Conservation (phyloP, 2,888 invertebrate species). For the Ormyrus rosae region DNA sequence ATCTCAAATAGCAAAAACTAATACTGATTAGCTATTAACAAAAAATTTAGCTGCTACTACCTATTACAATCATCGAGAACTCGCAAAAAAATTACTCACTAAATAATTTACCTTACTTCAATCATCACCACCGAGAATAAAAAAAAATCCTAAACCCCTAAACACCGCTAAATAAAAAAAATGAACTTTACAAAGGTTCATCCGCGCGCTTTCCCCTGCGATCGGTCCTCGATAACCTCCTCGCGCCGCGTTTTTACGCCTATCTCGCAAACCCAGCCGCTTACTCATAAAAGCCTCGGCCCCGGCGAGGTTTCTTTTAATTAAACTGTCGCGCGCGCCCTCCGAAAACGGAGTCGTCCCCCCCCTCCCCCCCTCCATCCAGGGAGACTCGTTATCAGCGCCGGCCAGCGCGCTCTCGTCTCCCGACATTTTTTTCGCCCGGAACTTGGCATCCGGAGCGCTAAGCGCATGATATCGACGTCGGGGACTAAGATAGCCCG, state of each 20-base stretch:
- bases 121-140: no score
- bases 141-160: no score
- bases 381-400: conserved; percentile 72
- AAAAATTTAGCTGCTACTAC: no score
- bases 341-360: conserved; percentile 5
- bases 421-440: background rate
- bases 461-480: conserved; percentile 64
- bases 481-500: conserved; percentile 60
- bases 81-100: no score
- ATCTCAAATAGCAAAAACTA: no score
- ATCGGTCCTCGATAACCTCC: background rate
- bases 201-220: background rate
- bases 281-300: conserved; percentile 13
- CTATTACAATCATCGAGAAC: no score
- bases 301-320: conserved; percentile 73
- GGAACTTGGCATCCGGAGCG: conserved; percentile 49
- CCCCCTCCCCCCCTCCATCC: no score
- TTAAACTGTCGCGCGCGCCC: conserved; percentile 69
- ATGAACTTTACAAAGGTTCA: conserved; percentile 5
- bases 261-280: conserved; percentile 64
- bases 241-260: conserved; percentile 56
- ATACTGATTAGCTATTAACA: no score
- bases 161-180: background rate
- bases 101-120: background rate
- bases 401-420: conserved; percentile 66